These are phyloP conservation scores for Phrynocephalus guinanensis DNA, from an alignment of 2,797 vertebrate genomes.

Conservation along the genomic window DNA sequence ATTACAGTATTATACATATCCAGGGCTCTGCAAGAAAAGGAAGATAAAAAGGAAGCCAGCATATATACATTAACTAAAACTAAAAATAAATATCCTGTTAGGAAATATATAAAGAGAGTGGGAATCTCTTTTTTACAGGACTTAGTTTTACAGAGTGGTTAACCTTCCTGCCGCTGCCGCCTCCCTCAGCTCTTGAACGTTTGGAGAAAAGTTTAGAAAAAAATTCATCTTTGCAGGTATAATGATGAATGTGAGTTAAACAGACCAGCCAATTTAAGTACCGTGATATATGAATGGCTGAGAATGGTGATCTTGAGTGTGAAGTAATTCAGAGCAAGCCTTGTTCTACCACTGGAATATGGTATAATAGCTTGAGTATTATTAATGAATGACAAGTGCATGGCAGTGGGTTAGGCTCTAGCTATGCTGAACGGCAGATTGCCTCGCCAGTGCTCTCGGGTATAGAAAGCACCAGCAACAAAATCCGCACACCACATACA, in stretches of 20 bases:
- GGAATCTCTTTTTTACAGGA: neutral
- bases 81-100: neutral
- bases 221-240: neutral
- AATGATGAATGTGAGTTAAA: constrained; percentile 27
- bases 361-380: neutral
- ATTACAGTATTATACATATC: neutral
- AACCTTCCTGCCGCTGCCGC: neutral
- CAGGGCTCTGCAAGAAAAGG: neutral
- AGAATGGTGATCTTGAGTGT: constrained; percentile 13
- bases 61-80: neutral
- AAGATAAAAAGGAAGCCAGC: neutral
- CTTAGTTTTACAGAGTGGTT: neutral
- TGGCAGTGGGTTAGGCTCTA: neutral
- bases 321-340: constrained; percentile 12
- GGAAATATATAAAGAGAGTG: neutral
- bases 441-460: neutral
- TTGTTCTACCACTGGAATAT: neutral
- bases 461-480: neutral
- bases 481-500: neutral
- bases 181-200: neutral
- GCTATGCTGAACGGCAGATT: neutral
- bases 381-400: constrained; percentile 4
- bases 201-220: neutral
- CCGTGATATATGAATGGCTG: constrained; percentile 22
- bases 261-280: constrained; percentile 17